These are phyloP conservation scores for Varecia variegata DNA, from an alignment of 2,797 vertebrate genomes.

Conservation along the genomic window DNA sequence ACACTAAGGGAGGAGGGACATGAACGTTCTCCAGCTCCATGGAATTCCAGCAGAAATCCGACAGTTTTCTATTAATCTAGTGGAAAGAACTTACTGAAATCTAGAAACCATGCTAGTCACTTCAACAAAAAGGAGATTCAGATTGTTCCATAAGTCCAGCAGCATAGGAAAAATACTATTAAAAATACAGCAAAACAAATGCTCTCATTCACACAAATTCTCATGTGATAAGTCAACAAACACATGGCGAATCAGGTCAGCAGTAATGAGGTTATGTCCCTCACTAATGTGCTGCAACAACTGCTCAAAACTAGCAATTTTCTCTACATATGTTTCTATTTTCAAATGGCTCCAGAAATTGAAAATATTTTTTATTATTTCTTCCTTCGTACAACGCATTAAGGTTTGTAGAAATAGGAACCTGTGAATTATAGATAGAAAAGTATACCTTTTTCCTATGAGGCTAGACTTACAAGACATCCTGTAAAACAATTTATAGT, in stretches of 20 bases:
- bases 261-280: not conserved
- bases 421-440: not conserved
- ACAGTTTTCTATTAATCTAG: not conserved
- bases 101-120: not conserved
- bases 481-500: not conserved
- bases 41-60: not conserved
- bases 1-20: not conserved
- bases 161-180: not conserved
- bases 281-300: not conserved
- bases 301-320: not conserved
- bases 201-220: not conserved
- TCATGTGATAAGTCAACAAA: not conserved
- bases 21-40: not conserved
- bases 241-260: not conserved
- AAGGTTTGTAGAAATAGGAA: not conserved
- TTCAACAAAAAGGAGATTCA: not conserved
- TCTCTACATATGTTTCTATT: not conserved
- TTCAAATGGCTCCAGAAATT: constrained; percentile 1
- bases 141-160: not conserved
- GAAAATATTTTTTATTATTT: not conserved
- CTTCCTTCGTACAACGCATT: not conserved
- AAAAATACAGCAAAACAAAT: constrained; percentile 11
- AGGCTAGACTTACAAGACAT: not conserved
- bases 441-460: not conserved
- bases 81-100: not conserved